Conservation (phyloP, 2,888 invertebrate genomes). For the Cistogaster globosa region DNA sequence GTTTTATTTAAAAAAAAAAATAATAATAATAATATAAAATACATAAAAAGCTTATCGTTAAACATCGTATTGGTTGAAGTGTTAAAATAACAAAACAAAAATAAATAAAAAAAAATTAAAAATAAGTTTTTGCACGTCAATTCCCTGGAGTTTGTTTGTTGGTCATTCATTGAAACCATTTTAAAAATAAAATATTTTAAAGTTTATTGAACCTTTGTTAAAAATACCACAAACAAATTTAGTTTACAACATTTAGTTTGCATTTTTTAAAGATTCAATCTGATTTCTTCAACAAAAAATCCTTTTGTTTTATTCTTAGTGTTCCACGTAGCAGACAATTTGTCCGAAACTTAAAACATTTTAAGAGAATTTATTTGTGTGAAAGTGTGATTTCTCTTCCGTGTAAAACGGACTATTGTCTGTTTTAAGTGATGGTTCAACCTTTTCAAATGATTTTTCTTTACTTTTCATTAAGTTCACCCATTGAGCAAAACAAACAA, state of each 20-base stretch:
- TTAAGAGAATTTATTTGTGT: slow-evolving; percentile 41
- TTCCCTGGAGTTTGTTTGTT: background rate
- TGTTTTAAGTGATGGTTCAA: slow-evolving; percentile 39
- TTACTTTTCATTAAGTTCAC: slow-evolving; percentile 8
- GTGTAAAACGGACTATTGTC: slow-evolving; percentile 26
- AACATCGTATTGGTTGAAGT: background rate
- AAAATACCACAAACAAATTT: background rate
- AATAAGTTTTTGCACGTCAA: slow-evolving; percentile 8
- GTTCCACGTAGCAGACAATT: background rate
- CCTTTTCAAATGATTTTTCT: slow-evolving; percentile 40
- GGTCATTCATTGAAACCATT: slow-evolving; percentile 42
- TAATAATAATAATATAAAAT: too few relatives aligned
- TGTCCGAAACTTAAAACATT: background rate
- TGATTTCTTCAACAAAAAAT: background rate
- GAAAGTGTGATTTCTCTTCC: slow-evolving; percentile 30
- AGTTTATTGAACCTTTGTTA: slow-evolving; percentile 53
- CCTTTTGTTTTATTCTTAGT: background rate
- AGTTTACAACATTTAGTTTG: background rate
- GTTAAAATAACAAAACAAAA: slow-evolving; percentile 10
- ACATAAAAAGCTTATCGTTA: too few relatives aligned
- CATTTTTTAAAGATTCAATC: background rate
- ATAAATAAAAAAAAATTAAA: background rate
- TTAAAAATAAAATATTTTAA: slow-evolving; percentile 9
- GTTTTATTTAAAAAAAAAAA: too few relatives aligned
- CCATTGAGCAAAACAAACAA: slow-evolving; percentile 1